Evolutionary conservation across 2,888 invertebrate genomes (phyloP).

Genomic region (Lepeophtheirus nordmannii): DNA sequence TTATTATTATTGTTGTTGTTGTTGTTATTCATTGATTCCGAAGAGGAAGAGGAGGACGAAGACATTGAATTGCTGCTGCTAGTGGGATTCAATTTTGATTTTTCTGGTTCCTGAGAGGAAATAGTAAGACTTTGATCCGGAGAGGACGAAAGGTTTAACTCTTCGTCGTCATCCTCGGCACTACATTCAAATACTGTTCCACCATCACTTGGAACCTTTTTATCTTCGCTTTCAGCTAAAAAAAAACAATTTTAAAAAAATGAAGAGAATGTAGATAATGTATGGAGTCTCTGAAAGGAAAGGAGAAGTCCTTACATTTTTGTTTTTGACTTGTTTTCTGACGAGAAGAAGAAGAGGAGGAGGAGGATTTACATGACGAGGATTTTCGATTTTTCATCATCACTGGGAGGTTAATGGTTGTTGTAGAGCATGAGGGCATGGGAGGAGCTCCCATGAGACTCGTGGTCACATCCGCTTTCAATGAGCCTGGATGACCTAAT

Average conservation of each 20-base stretch:
- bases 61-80: background rate
- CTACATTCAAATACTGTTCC: too few species aligned
- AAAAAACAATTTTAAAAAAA: background rate
- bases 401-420: constrained; percentile 2
- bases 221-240: background rate
- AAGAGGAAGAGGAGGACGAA: background rate
- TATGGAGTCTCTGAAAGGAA: background rate
- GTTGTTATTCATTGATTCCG: background rate
- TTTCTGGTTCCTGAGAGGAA: background rate
- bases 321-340: constrained; percentile 1
- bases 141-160: background rate
- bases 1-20: too few species aligned
- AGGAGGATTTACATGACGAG: too few species aligned
- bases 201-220: too few species aligned
- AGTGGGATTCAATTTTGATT: background rate
- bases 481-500: background rate
- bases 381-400: too few species aligned
- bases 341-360: background rate
- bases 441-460: background rate
- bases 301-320: background rate
- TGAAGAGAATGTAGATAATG: background rate
- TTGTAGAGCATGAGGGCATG: background rate
- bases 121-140: background rate
- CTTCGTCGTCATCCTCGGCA: too few species aligned
- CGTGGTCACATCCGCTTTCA: background rate